A percentile compares a stretch with the other conserved stretches of the same genome.
These are phyloP conservation scores for Chironomus tentans DNA, from an alignment of 2,888 invertebrate species.

Conservation along the genomic window DNA sequence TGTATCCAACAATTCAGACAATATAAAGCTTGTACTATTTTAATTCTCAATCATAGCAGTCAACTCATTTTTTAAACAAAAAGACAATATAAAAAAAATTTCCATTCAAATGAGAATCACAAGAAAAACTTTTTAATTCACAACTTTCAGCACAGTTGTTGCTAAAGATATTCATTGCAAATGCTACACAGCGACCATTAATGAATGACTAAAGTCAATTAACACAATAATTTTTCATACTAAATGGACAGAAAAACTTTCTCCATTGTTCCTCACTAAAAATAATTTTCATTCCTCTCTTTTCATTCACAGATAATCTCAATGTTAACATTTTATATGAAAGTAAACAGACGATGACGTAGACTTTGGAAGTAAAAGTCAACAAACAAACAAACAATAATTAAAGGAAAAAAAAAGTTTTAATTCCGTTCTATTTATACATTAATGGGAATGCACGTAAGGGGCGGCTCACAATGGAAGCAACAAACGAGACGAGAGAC, in stretches of 20 bases:
- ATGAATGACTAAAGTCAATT: neutral
- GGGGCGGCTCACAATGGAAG: constrained; percentile 36
- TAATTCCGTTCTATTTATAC: neutral
- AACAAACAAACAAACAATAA: no score
- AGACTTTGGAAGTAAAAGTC: no score
- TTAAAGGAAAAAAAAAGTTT: neutral
- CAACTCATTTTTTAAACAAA: no score
- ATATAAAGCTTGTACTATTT: no score
- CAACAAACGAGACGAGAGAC: constrained; percentile 37
- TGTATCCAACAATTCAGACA: no score
- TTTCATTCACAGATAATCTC: neutral
- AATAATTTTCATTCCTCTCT: neutral
- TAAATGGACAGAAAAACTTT: no score
- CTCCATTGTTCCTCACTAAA: neutral
- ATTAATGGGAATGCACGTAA: constrained; percentile 35
- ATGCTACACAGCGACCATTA: neutral
- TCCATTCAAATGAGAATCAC: neutral
- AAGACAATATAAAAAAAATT: no score
- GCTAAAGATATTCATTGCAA: neutral
- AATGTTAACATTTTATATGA: neutral
- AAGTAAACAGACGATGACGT: neutral
- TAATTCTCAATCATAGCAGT: no score
- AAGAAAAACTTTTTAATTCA: neutral
- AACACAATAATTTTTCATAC: neutral
- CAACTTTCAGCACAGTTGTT: neutral